Conservation (phyloP, 2,113 vertebrate genomes). For the Potamarius usumacintae region DNA sequence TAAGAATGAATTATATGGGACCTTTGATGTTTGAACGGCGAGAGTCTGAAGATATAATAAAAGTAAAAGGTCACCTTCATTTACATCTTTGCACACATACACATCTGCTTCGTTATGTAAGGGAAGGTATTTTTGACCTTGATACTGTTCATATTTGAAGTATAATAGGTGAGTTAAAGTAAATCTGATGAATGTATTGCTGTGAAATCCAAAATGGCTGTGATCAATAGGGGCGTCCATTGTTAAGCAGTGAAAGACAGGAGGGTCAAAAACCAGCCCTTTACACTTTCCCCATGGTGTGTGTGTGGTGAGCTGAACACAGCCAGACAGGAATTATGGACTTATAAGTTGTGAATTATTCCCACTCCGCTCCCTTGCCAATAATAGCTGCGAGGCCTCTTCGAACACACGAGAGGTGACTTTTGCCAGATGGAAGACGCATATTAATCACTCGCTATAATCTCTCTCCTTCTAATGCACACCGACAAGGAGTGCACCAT, state of each 20-base stretch:
- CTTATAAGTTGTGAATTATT: background rate
- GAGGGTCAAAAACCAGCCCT: background rate
- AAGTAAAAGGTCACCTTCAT: background rate
- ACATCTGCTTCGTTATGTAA: background rate
- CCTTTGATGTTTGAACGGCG: background rate
- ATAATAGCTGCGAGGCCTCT: conserved; percentile 2
- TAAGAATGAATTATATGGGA: background rate
- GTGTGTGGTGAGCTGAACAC: background rate
- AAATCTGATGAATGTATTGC: background rate
- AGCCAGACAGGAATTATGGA: conserved; percentile 16
- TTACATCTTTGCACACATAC: background rate
- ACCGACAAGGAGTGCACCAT: conserved; percentile 1
- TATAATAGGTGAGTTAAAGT: background rate
- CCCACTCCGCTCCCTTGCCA: background rate
- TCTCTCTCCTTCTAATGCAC: conserved; percentile 7
- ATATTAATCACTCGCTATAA: conserved; percentile 25
- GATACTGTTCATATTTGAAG: background rate
- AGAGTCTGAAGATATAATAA: background rate
- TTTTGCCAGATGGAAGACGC: conserved; percentile 37
- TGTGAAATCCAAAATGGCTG: background rate
- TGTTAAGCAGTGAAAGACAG: background rate
- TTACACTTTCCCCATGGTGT: background rate
- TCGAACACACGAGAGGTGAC: background rate
- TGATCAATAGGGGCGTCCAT: no score
- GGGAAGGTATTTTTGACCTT: background rate